Evolutionary conservation across 2,113 vertebrate genomes (phyloP).

Genomic region (Baryphthengus martii): DNA sequence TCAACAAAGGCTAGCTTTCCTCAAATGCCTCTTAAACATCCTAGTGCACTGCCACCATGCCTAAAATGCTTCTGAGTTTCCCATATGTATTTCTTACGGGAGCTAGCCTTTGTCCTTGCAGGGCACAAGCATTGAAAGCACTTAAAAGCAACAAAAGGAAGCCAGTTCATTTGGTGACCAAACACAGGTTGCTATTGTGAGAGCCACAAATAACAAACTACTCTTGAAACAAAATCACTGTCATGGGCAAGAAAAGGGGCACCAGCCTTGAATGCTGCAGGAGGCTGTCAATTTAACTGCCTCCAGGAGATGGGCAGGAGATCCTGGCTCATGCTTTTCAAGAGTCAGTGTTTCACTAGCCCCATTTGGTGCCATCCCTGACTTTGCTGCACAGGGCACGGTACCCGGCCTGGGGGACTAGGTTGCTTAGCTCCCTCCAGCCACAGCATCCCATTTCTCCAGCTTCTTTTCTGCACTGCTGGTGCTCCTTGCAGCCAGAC

Average conservation of each 20-base stretch:
- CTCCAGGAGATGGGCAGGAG: neutral
- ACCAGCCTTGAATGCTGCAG: rapidly evolving
- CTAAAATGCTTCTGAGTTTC: neutral
- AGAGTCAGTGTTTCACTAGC: neutral
- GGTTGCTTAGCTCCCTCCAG: neutral
- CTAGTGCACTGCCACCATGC: neutral
- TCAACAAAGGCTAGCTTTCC: neutral
- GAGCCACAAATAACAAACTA: neutral
- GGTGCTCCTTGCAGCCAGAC: neutral
- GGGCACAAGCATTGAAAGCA: neutral
- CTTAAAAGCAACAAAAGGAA: neutral
- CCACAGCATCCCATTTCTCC: neutral
- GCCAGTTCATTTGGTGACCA: neutral
- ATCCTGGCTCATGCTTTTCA: neutral
- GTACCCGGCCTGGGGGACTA: neutral
- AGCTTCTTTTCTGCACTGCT: neutral
- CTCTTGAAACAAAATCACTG: neutral
- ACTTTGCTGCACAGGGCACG: neutral
- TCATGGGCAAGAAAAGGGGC: neutral
- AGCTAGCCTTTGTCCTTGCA: neutral
- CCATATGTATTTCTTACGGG: rapidly evolving
- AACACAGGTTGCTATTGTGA: neutral
- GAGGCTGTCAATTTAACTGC: neutral
- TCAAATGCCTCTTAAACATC: neutral
- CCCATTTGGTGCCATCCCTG: too few relatives aligned